Conservation (phyloP, 1,140 invertebrate species). For the honey bee (Apis mellifera) region DNA sequence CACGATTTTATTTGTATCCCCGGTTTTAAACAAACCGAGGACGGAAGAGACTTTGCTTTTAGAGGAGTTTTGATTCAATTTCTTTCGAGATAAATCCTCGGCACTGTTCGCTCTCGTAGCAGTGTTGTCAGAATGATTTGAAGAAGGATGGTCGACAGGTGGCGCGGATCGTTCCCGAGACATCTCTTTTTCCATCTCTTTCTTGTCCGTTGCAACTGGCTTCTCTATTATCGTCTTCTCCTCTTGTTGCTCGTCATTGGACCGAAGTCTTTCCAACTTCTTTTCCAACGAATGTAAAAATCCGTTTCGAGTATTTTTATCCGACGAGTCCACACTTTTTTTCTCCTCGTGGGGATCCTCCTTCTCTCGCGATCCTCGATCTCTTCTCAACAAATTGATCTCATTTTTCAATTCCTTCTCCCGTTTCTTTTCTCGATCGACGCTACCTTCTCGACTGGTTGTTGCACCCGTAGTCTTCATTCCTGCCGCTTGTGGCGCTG, state of each 20-base stretch:
- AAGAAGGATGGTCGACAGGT: constrained; percentile 76
- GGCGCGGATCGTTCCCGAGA: constrained; percentile 86
- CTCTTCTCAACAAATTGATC: constrained; percentile 70
- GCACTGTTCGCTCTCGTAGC: constrained; percentile 84
- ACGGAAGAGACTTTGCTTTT: constrained; percentile 86
- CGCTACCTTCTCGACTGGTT: constrained; percentile 44
- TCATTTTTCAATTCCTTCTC: constrained; percentile 76
- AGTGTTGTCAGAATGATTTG: constrained; percentile 82
- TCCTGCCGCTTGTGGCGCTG: not conserved
- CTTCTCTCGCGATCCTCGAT: not conserved
- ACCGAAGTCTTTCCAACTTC: constrained; percentile 79
- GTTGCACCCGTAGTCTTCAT: not conserved
- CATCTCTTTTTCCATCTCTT: constrained; percentile 15
- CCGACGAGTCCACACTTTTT: constrained; percentile 35
- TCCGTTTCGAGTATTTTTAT: constrained; percentile 60
- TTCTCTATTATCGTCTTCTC: constrained; percentile 64
- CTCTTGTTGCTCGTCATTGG: constrained; percentile 64
- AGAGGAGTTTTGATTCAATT: constrained; percentile 63
- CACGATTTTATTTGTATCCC: constrained; percentile 77
- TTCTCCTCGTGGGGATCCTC: constrained; percentile 9
- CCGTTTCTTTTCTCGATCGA: constrained; percentile 61
- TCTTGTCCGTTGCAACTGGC: constrained; percentile 64
- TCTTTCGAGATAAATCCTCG: constrained; percentile 84
- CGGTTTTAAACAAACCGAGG: constrained; percentile 87
- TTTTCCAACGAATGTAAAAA: constrained; percentile 80